Evolutionary conservation across 2,888 invertebrate genomes (phyloP), one percentile per base, ranked within the genome.

Genomic region (Eupithecia tripunctaria): DNA sequence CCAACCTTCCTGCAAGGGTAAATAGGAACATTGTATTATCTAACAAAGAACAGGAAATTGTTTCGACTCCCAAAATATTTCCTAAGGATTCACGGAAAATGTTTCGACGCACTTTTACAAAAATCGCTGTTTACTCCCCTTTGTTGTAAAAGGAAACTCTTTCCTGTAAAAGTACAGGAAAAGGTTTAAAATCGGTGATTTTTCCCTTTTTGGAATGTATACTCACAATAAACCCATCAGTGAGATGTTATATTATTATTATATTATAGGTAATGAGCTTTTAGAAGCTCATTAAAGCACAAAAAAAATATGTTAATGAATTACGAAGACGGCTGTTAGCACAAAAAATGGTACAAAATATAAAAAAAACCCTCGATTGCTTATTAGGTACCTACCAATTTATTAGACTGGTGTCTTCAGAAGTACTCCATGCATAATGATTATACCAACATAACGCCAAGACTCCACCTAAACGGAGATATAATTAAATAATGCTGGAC

Each of bases 41-140:
- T 64, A 8, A 74, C 74, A 72, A 74, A 64, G 29, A 63, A 56
- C 43, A 43, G 70, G 69, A 74, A 74, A 72, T 75, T 67, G 72
- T 43, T 59, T 56, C 66, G 60, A 69, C 69, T 73, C 59, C 32
- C 27, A 68, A 65, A 66, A 68, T 43, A 29, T 68, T 73, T 70
- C 38, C 68, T 62, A 60, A 18, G 47, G 43, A 60, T 65, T 68
- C 27, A 51, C 43, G 14, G 60, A 65, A 68, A 74, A 65, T 36
- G n/a, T 32, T 29, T 32, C n/a, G 12, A 63, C 62, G 12, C 25
- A 32, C 21, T 63, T 63, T n/a, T 29, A 32, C 18, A n/a, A n/a
- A 62, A 63, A n/a, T 32, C 29, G 62, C n/a, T 36, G 25, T 25
- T 29, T 36, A 18, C 29, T 29, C 18, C 25, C 38, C 56, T 64